A percentile compares a stretch with the other conserved stretches of the same genome.
phyloP scores from a whole-genome alignment of 2,797 vertebrate species.

The Cheirogaleus major region DNA sequence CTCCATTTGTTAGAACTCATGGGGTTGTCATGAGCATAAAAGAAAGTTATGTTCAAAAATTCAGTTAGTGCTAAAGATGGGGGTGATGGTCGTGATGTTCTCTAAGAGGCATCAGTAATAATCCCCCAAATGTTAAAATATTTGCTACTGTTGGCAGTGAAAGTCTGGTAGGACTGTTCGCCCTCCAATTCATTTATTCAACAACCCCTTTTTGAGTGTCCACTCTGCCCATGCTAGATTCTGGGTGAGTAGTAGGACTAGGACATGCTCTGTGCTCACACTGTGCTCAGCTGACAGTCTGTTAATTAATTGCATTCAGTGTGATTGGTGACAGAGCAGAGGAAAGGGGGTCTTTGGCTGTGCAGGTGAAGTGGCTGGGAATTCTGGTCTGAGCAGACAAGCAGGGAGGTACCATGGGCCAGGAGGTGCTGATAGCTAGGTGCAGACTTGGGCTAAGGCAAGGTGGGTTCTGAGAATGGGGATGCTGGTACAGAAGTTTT shows the following conservation, averaged over 20 bases:
- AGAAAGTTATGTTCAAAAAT: neutral
- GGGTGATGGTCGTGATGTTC: neutral
- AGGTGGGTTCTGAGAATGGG: neutral
- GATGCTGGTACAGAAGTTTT: neutral
- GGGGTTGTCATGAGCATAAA: neutral
- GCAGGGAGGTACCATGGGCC: neutral
- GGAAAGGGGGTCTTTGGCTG: neutral
- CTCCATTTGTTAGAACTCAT: neutral
- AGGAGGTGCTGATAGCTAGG: neutral
- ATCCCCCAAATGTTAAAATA: neutral
- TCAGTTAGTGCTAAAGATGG: neutral
- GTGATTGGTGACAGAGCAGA: neutral
- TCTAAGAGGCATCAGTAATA: neutral
- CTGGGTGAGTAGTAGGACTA: neutral
- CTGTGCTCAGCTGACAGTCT: neutral
- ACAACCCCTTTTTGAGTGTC: neutral
- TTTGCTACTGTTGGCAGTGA: neutral
- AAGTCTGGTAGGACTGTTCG: neutral
- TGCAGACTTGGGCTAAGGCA: neutral
- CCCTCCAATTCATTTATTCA: neutral
- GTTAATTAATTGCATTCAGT: neutral
- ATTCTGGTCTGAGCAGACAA: neutral
- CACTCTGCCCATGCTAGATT: neutral
- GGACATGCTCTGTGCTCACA: neutral
- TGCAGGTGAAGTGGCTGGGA: neutral